Evolutionary conservation across 1,140 invertebrate genomes (phyloP).

Genomic region (Frieseomelitta varia): DNA sequence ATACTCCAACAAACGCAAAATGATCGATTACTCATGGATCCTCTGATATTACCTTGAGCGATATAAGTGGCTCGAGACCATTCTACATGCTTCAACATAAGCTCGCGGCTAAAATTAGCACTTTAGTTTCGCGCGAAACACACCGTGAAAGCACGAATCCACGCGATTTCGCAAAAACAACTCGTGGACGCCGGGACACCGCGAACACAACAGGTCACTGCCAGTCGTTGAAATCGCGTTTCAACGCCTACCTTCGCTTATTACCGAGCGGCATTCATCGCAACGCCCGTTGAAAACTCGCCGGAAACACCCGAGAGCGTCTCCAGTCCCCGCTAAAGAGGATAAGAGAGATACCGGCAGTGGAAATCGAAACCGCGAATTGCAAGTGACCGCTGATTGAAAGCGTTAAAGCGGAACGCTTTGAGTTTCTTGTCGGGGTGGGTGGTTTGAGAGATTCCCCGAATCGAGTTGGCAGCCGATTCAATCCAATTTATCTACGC

Average conservation of each 20-base stretch:
- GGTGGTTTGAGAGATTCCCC: background rate
- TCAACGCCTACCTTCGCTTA: conserved; percentile 21
- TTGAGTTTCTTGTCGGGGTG: background rate
- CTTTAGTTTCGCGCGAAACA: conserved; percentile 31
- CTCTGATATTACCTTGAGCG: too few relatives aligned
- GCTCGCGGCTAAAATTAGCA: background rate
- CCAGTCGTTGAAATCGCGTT: conserved; percentile 37
- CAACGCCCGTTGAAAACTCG: background rate
- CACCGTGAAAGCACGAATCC: background rate
- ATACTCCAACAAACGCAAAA: too few relatives aligned
- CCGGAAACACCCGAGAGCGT: too few relatives aligned
- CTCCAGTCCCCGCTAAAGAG: too few relatives aligned
- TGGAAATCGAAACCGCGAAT: conserved; percentile 32
- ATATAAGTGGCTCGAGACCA: too few relatives aligned
- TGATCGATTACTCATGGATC: too few relatives aligned
- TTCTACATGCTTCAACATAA: too few relatives aligned
- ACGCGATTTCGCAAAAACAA: background rate
- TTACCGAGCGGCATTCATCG: conserved; percentile 22
- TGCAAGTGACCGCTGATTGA: background rate
- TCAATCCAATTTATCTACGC: background rate
- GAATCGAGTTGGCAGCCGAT: background rate
- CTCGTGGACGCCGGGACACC: background rate
- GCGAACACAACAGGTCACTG: conserved; percentile 15
- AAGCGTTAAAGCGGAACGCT: background rate
- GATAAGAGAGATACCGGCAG: too few relatives aligned